Evolutionary conservation across 2,888 invertebrate genomes (phyloP), one percentile per base, ranked within the genome.

Genomic region (Ecdyonurus torrentis): DNA sequence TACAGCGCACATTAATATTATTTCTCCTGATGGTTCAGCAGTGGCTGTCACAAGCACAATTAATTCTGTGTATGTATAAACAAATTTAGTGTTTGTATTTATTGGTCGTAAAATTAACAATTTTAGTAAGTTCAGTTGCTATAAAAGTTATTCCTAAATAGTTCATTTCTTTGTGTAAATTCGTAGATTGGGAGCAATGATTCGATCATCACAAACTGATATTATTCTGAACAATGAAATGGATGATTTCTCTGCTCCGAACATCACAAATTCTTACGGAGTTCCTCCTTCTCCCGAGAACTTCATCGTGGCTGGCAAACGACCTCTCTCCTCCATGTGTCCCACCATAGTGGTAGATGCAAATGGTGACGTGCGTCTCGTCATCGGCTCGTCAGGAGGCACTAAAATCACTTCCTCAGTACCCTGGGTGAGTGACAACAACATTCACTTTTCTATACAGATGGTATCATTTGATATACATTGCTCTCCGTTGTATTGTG

Each of bases 251-350:
- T 85, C 89, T 0, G 80, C 86, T 2, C 87, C 89, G 0, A 75
- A 80, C 64, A 77, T 79, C 7, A 73, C 77, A 2, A 91, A 85
- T 67, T 75, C 80, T 1, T 91, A 85, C 70, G 85, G 83, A 1
- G 74, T 91, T 59, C 88, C 89, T 1, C 87, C 95, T 0, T 90
- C 91, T 0, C 84, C 86, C 0, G 85, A 87, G 1, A 98, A 97
- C 76, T 87, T 84, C 72, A 86, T 96, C 60, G 77, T 75, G 25
- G 90, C 94, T 0, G 85, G 87, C 1, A 89, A 91, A 71, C 80
- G 89, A 52, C 92, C 96, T 0, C 77, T 94, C 70, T 95, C 94
- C 23, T 94, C 94, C 0, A 96, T 95, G 92, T 84, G 84, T 65
- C 96, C 96, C 0, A 79, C 85, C 24, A 84, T 97, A 59, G 77